Percentiles rank a stretch among this genome's conserved stretches.
These are phyloP conservation scores for Drosophila ohnishii DNA, from an alignment of 1,140 invertebrate genomes.

Conservation along the genomic window DNA sequence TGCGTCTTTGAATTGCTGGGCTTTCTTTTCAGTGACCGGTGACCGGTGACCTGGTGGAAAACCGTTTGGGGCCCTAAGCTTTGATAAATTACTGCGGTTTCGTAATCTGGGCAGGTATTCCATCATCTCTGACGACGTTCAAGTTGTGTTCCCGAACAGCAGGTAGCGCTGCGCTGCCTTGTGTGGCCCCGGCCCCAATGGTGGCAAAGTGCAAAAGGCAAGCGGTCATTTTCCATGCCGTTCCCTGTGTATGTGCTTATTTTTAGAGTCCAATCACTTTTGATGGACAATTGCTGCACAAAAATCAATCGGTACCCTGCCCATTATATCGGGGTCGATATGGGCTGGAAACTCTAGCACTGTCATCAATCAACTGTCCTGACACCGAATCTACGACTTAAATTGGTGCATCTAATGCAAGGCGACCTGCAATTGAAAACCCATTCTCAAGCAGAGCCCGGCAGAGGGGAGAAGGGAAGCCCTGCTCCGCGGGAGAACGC, in stretches of 20 bases:
- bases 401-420: conserved; percentile 74
- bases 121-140: conserved; percentile 73
- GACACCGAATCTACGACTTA: conserved; percentile 58
- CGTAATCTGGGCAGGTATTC: conserved; percentile 64
- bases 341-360: conserved; percentile 15
- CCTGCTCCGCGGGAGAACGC: neutral
- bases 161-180: conserved; percentile 43
- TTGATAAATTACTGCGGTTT: conserved; percentile 75
- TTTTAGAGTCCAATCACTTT: conserved; percentile 50
- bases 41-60: conserved; percentile 28
- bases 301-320: conserved; percentile 53
- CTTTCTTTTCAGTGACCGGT: conserved; percentile 56
- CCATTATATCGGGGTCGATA: conserved; percentile 26
- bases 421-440: conserved; percentile 56
- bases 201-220: conserved; percentile 56
- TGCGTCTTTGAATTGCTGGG: conserved; percentile 31
- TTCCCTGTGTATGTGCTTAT: conserved; percentile 14
- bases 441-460: conserved; percentile 9
- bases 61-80: conserved; percentile 38
- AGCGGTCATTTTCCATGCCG: conserved; percentile 29
- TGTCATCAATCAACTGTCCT: conserved; percentile 73
- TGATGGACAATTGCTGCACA: conserved; percentile 51
- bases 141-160: conserved; percentile 63
- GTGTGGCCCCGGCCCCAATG: conserved; percentile 33
- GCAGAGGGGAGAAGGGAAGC: neutral